Conservation (phyloP, 92 coral and sea anemone genomes). For the Diadumene lineata region DNA sequence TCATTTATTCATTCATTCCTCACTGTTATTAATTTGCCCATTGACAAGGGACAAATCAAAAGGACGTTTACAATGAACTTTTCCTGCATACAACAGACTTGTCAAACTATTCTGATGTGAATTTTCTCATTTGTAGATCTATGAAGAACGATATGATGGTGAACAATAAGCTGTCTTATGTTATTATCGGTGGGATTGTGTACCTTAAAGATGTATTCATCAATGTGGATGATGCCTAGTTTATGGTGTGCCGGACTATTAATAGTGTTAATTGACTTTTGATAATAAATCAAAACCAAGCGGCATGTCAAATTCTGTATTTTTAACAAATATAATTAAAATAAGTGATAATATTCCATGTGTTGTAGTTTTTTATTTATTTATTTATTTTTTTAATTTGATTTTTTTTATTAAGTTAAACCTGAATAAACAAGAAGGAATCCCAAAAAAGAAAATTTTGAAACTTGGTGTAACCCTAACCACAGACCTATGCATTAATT, state of each 20-base stretch:
- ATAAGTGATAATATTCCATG: background rate
- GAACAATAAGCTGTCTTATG: background rate
- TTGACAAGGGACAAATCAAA: no score
- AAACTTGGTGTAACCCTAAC: no score
- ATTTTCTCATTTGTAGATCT: background rate
- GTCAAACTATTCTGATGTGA: no score
- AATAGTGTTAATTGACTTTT: no score
- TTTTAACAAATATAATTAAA: conserved; percentile 21
- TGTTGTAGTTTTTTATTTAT: background rate
- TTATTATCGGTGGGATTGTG: background rate
- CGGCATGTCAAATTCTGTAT: conserved; percentile 17
- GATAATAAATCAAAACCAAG: background rate
- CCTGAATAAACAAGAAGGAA: no score
- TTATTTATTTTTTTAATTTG: no score
- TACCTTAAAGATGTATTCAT: background rate
- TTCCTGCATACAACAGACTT: background rate
- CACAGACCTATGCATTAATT: no score
- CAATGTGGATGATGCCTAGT: background rate
- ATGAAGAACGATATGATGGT: background rate
- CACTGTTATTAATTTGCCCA: no score
- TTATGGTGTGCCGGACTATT: background rate
- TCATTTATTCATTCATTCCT: no score
- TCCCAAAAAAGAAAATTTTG: no score
- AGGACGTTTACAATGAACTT: no score
- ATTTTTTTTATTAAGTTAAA: no score